Base-by-base conservation (phyloP, 2,888 invertebrate genomes). In the Dugesia japonica region DNA sequence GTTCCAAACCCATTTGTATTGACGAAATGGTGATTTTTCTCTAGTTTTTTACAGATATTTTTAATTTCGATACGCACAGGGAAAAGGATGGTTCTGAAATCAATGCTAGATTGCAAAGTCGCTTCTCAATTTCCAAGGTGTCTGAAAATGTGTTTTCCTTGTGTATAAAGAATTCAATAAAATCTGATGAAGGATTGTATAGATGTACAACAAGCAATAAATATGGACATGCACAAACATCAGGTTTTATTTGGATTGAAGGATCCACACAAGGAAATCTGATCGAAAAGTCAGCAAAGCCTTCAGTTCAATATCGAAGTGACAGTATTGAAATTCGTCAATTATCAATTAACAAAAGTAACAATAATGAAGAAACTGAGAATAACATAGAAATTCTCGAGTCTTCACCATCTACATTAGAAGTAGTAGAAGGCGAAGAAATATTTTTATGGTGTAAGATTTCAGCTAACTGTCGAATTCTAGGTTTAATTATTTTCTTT, bases 61-160 rank as follows among this genome's bases (percentile, higher is more conserved):
- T n/a, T n/a, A 15, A 13, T 13, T 42, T 13, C 42, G 13, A 13
- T 15, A 15, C 42, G n/a, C 26, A 9, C 73, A 75, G 75, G 76
- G 78, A 78, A 23, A 78, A 78, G 31, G 78, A 78, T 77, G 78
- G 78, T n/a, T 27, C 73, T 26, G 78, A 78, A 42, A 28, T 78
- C 17, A 77, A 78, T 42, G 28, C 15, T 17, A 23, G 31, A 1
- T 72, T 20, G 4, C 31, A 27, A 26, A 28, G 38, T 0, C 26
- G 77, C 17, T 7, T 78, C 9, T 31, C 33, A 23, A 42, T 71
- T 26, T 26, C 71, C n/a, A 31, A 23, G 4, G 28, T 26, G 28
- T n/a, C 23, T 4, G 73, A 72, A 4, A 42, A 42, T 27, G 23
- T 73, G 15, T 28, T 77, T 13, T 26, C 26, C 0, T 77, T 78